Evolutionary conservation across 2,113 vertebrate genomes (phyloP).

Genomic region (Ochotona curzoniae): DNA sequence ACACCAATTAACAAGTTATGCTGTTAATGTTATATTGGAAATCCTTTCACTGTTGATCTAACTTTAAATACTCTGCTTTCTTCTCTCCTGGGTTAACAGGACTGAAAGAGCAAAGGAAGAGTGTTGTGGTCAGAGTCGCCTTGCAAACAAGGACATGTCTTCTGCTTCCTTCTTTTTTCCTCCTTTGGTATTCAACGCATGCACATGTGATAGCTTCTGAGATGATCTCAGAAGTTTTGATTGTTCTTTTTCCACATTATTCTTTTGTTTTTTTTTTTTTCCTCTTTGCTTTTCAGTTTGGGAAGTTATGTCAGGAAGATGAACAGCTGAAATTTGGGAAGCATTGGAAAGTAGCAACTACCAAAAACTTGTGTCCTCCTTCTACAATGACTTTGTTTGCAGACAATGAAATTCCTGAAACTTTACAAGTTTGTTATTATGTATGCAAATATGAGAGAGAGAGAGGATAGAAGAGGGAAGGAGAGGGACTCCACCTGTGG

Average conservation of each 20-base stretch:
- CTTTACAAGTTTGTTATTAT: too few relatives aligned
- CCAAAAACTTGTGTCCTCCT: too few relatives aligned
- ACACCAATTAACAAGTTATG: constrained; percentile 51
- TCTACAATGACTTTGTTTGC: too few relatives aligned
- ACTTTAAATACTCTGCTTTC: background rate
- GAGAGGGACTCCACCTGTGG: too few relatives aligned
- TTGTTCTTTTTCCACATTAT: background rate
- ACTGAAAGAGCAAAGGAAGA: background rate
- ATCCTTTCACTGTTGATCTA: constrained; percentile 66
- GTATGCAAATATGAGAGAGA: too few relatives aligned
- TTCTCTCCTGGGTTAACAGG: background rate
- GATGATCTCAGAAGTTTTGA: background rate
- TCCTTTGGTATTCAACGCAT: background rate
- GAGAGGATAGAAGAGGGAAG: too few relatives aligned
- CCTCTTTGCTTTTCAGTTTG: background rate
- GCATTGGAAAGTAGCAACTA: too few relatives aligned
- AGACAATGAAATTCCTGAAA: too few relatives aligned
- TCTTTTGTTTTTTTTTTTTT: background rate
- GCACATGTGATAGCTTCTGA: background rate
- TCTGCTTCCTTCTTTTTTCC: background rate
- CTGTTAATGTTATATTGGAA: constrained; percentile 44
- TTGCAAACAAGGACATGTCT: background rate
- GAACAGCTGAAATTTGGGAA: too few relatives aligned
- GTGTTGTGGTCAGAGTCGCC: background rate
- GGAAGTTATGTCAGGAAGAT: background rate